A percentile compares a stretch with the other conserved stretches of the same genome.
phyloP scores from a whole-genome alignment of 2,113 vertebrate genomes.

The Eurystomus gularis region DNA sequence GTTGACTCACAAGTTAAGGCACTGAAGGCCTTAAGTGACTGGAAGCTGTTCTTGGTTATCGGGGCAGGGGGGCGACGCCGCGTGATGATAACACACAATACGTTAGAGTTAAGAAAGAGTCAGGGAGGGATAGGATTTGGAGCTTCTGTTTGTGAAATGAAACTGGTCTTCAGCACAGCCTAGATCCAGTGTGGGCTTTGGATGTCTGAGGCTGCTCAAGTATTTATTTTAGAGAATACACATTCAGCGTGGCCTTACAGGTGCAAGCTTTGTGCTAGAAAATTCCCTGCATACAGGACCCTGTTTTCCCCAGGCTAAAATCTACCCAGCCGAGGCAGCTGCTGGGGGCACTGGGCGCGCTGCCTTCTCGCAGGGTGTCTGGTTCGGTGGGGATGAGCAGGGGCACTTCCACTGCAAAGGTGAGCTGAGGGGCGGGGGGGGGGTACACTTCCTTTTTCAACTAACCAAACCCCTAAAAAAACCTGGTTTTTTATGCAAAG shows the following conservation, averaged over 20 bases:
- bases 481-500: not conserved
- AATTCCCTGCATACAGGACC: not conserved
- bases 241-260: not conserved
- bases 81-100: not conserved
- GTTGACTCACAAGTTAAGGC: not conserved
- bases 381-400: not conserved
- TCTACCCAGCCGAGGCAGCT: too few relatives aligned
- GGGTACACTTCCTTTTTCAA: not conserved
- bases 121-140: not conserved
- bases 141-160: not conserved
- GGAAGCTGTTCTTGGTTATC: not conserved
- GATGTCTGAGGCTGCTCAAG: not conserved
- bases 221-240: not conserved
- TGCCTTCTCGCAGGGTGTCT: fast-evolving
- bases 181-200: not conserved
- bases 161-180: not conserved
- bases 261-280: not conserved
- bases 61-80: not conserved
- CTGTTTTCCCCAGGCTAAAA: not conserved
- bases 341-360: fast-evolving
- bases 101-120: not conserved
- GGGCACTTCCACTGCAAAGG: too few relatives aligned
- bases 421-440: not conserved
- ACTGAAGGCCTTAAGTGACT: not conserved
- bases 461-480: not conserved